A percentile compares a stretch with the other conserved stretches of the same genome.
Evolutionary conservation across 2,888 invertebrate genomes (phyloP).

Genomic region (Agrotis segetum): DNA sequence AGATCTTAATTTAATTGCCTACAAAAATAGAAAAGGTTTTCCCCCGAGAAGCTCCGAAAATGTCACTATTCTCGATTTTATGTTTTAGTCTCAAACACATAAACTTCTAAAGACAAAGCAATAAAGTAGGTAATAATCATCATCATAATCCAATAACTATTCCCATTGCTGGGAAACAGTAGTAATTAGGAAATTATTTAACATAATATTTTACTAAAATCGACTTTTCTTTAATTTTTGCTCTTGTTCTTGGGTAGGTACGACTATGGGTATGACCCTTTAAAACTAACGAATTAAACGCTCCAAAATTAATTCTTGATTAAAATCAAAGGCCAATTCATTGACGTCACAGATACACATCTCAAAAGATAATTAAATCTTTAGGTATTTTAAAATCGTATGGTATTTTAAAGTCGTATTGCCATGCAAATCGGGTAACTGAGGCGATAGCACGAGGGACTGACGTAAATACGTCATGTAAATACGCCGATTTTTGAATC

Average conservation of each 20-base stretch:
- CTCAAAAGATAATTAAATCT: constrained; percentile 17
- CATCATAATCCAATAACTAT: too few species aligned
- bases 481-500: too few species aligned
- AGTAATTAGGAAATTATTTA: background rate
- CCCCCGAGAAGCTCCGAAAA: background rate
- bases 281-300: background rate
- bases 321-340: constrained; percentile 1
- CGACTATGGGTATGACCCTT: background rate
- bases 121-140: too few species aligned
- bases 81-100: too few species aligned
- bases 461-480: too few species aligned
- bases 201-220: too few species aligned
- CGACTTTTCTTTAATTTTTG: background rate
- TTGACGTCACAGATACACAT: constrained; percentile 14
- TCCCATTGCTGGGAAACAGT: too few species aligned
- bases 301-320: background rate
- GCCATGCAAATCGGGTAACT: constrained; percentile 51
- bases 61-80: background rate
- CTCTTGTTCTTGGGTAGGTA: background rate
- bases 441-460: background rate
- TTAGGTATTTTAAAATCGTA: constrained; percentile 53
- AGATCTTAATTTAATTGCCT: background rate
- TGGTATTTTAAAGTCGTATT: constrained; percentile 53
- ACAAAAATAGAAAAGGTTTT: background rate
- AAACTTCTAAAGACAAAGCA: too few species aligned